Conservation (phyloP, 2,113 vertebrate species). For the Dipodomys ordii region DNA sequence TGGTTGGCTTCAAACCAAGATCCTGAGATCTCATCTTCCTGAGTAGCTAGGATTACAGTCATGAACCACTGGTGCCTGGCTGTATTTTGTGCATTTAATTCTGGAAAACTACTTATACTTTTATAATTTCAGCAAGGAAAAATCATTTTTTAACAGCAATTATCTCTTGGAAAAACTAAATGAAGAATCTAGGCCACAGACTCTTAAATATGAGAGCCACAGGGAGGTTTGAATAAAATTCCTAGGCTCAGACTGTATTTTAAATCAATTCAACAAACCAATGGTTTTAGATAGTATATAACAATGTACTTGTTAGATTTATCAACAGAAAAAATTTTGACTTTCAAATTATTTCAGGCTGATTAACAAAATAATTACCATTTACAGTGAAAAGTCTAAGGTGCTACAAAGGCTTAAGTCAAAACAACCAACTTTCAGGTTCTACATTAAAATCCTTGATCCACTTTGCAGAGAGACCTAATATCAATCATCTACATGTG, state of each 20-base stretch:
- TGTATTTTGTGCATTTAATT: neutral
- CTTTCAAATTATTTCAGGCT: neutral
- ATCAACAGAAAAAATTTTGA: neutral
- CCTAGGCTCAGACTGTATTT: neutral
- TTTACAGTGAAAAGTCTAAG: neutral
- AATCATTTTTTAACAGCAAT: neutral
- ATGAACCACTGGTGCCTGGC: too few species aligned
- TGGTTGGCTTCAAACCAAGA: too few species aligned
- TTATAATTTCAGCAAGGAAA: conserved; percentile 37
- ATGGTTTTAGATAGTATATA: conserved; percentile 3
- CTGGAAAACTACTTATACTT: conserved; percentile 12
- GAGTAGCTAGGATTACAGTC: too few species aligned
- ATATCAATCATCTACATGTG: neutral
- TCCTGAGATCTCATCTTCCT: too few species aligned
- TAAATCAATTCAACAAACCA: neutral
- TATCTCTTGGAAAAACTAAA: conserved; percentile 26
- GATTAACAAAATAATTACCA: conserved; percentile 27
- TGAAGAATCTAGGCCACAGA: neutral
- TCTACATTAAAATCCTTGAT: too few species aligned
- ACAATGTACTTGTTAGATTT: neutral
- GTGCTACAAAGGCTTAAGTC: neutral
- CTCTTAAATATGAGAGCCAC: neutral
- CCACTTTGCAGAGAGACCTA: too few species aligned
- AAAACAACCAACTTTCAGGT: neutral
- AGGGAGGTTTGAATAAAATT: neutral